Conservation (phyloP, 2,113 vertebrate species). For the Gallinago media region DNA sequence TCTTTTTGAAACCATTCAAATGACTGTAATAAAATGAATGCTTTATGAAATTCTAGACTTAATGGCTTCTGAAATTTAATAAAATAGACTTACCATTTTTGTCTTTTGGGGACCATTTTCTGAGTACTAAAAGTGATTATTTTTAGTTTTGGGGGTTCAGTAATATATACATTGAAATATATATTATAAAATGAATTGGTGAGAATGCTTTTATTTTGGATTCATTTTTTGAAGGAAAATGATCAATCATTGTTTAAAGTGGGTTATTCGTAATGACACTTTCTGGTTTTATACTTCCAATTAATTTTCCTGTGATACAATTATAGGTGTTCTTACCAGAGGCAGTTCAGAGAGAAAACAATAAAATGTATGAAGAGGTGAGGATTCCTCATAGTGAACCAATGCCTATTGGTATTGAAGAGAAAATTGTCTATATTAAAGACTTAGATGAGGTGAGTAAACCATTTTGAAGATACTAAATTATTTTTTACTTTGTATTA, state of each 20-base stretch:
- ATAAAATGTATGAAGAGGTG: constrained; percentile 95
- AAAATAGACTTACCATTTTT: neutral
- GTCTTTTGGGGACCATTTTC: neutral
- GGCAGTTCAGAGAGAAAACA: constrained; percentile 90
- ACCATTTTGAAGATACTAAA: neutral
- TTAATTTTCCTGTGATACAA: constrained; percentile 23
- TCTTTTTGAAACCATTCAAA: neutral
- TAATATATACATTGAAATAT: too few species aligned
- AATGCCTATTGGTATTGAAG: constrained; percentile 91
- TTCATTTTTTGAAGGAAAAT: neutral
- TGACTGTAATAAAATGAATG: neutral
- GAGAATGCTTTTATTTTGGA: neutral
- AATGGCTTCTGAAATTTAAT: constrained; percentile 14
- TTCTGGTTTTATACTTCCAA: neutral
- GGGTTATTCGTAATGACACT: neutral
- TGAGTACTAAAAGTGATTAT: neutral
- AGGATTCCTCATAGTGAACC: constrained; percentile 91
- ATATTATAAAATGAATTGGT: neutral
- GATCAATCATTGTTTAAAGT: neutral
- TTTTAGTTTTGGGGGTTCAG: neutral
- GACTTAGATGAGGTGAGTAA: constrained; percentile 92
- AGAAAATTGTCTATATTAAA: constrained; percentile 91
- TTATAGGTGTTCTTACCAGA: constrained; percentile 93
- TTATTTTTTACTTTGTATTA: neutral
- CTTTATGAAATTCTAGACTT: neutral